Evolutionary conservation across 2,113 vertebrate genomes (phyloP), one percentile per base, ranked within the genome.

Genomic region (Galbula dea): DNA sequence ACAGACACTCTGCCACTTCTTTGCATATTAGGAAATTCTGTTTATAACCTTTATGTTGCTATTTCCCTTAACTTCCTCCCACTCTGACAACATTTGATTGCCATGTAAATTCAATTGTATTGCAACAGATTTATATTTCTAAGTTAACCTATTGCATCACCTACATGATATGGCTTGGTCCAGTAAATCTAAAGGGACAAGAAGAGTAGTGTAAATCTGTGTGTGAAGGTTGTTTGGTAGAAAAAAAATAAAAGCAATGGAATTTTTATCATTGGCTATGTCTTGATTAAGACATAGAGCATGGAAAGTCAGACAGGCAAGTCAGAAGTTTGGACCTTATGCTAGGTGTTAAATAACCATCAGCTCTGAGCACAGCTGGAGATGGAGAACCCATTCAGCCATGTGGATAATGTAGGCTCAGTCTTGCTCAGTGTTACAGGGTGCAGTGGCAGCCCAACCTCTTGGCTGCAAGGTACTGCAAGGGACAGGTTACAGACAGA

Each of bases 401-500:
- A 5, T 4, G 8, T 13, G n/a, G 12, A 11, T 3, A 6, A 10
- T 27, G 17, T 5, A 41, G 63, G 34, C 3, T 11, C 27, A 36
- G 51, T 43, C 18, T 46, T 58, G 15, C 37, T 49, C 37, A 48
- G 36, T 11, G 29, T 32, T 46, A 8, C 26, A 30, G 46, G 13
- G 6, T 15, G 22, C 10, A 27, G 46, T 11, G 39, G 20, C 41
- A 46, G 11, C 51, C 46, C 46, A 43, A 81, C 12, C 41, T 34
- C 0, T 2, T 19, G 19, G 8, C 11, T 78, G 14, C 24, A 52
- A 55, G 41, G n/a, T 37, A 29, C n/a, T 1, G 0, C 49, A 37
- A 74, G 34, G 32, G 36, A 23, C 5, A 46, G 8, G 12, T 32
- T 76, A 43, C 10, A 37, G 21, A n/a, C n/a, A 48, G 54, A 39